phyloP scores from a whole-genome alignment of 2,888 invertebrate genomes.

The Nebria salina region DNA sequence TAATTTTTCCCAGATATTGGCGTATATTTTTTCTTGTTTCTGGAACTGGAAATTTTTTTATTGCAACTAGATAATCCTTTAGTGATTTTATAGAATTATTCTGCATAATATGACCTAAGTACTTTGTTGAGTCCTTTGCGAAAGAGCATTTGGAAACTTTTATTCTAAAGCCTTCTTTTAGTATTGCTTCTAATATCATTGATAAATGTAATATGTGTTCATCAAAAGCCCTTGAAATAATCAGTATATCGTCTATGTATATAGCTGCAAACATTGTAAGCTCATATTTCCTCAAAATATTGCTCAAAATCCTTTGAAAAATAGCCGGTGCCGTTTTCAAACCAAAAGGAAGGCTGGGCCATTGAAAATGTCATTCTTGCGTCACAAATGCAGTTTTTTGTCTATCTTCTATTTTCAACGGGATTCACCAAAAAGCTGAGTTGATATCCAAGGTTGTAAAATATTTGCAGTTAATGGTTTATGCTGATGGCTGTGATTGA shows the following conservation, averaged over 20 bases:
- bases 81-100: conserved; percentile 49
- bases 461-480: too few relatives aligned
- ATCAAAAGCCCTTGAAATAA: too few relatives aligned
- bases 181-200: too few relatives aligned
- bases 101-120: conserved; percentile 48
- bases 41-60: conserved; percentile 47
- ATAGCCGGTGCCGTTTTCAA: conserved; percentile 56
- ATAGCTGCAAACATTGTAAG: too few relatives aligned
- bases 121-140: conserved; percentile 48
- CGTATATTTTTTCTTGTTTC: conserved; percentile 46
- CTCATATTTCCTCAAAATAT: conserved; percentile 21
- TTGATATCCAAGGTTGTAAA: too few relatives aligned
- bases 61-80: conserved; percentile 48
- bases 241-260: too few relatives aligned
- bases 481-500: too few relatives aligned
- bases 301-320: conserved; percentile 52
- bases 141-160: conserved; percentile 50
- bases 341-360: conserved; percentile 56
- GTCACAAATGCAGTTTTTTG: conserved; percentile 44
- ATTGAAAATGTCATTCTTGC: conserved; percentile 46
- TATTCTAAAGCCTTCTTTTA: too few relatives aligned
- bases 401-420: conserved; percentile 47
- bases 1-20: conserved; percentile 49
- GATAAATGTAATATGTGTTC: too few relatives aligned
- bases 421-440: too few relatives aligned